Conservation (phyloP, 2,888 invertebrate genomes). For the Molorchus minor region DNA sequence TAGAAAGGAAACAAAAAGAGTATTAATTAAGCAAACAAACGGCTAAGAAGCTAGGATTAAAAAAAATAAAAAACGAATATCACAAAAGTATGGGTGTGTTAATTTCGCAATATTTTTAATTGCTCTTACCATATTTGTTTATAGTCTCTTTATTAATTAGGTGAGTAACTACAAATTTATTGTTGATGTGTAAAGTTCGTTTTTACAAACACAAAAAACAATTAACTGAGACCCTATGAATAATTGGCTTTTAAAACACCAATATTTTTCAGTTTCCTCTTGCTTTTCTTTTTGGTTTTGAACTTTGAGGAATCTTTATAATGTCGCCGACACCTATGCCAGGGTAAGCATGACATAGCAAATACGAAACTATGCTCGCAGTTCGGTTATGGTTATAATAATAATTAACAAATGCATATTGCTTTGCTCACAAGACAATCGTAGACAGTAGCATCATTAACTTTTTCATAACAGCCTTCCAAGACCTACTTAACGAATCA, state of each 20-base stretch:
- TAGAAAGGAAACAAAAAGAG: slow-evolving; percentile 16
- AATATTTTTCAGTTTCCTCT: slow-evolving; percentile 45
- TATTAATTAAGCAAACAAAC: slow-evolving; percentile 6
- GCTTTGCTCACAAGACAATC: slow-evolving; percentile 11
- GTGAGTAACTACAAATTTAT: slow-evolving; percentile 3
- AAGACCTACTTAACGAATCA: no score
- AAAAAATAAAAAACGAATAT: slow-evolving; percentile 31
- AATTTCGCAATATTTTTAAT: slow-evolving; percentile 19
- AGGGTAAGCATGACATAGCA: slow-evolving; percentile 58
- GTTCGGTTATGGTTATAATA: no score
- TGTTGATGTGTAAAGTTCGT: no score
- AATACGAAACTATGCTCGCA: no score
- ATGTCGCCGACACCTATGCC: slow-evolving; percentile 63
- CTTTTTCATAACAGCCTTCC: no score
- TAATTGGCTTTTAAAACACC: slow-evolving; percentile 6
- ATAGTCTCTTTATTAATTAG: neutral
- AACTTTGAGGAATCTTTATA: slow-evolving; percentile 47
- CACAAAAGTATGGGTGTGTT: slow-evolving; percentile 20
- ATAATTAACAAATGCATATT: no score
- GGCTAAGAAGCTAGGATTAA: slow-evolving; percentile 9
- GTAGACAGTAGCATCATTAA: slow-evolving; percentile 2
- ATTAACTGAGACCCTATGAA: neutral
- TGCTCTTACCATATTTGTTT: slow-evolving; percentile 21
- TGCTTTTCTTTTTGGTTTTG: slow-evolving; percentile 42
- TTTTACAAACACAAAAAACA: slow-evolving; percentile 8